These are phyloP conservation scores for Cephus spinipes DNA, from an alignment of 2,888 invertebrate genomes.

Conservation along the genomic window DNA sequence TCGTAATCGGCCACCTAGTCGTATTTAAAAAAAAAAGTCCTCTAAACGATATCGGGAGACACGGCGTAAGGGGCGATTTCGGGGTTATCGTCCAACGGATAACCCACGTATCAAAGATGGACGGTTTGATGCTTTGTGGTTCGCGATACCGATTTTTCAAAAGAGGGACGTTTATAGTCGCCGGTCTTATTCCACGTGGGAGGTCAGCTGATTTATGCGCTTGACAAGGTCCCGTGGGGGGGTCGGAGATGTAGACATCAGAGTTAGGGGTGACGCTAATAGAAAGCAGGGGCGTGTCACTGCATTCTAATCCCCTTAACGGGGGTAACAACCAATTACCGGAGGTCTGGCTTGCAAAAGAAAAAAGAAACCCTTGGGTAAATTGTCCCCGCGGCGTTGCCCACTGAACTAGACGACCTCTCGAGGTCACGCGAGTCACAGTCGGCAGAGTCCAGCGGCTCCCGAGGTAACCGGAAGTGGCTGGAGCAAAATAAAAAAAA, in stretches of 20 bases:
- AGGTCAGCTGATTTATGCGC: background rate
- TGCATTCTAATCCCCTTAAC: constrained; percentile 21
- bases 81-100: background rate
- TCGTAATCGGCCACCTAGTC: background rate
- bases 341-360: background rate
- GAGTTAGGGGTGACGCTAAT: background rate
- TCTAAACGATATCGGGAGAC: background rate
- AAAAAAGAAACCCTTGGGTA: background rate
- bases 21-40: background rate
- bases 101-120: background rate
- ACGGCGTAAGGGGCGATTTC: background rate
- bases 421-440: background rate
- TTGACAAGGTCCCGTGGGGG: background rate
- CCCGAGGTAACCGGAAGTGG: background rate
- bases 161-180: background rate
- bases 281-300: constrained; percentile 6
- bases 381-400: background rate
- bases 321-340: constrained; percentile 12
- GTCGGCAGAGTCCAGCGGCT: background rate
- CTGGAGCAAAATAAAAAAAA: background rate
- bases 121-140: background rate
- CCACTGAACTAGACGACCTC: background rate
- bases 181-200: background rate
- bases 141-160: background rate
- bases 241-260: background rate